A percentile compares a stretch with the other conserved stretches of the same genome.
phyloP scores from a whole-genome alignment of 2,113 vertebrate genomes.

The Phyllopteryx taeniolatus region DNA sequence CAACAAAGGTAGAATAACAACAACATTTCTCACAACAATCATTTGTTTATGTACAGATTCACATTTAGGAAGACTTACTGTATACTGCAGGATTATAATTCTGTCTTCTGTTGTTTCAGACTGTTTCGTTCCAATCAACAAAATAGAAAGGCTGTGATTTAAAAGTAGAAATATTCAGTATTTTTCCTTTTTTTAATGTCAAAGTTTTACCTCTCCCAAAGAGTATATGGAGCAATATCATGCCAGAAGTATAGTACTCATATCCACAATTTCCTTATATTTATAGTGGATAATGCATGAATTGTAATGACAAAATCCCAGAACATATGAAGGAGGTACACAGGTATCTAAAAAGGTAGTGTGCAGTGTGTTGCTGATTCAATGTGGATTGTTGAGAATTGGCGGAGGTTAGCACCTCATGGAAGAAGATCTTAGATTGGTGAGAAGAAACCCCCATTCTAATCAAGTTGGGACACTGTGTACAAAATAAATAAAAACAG shows the following conservation, averaged over 20 bases:
- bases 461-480: too few relatives aligned
- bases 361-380: background rate
- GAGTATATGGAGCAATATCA: background rate
- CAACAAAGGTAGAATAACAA: constrained; percentile 3
- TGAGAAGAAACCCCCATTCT: background rate
- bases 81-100: background rate
- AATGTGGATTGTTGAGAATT: background rate
- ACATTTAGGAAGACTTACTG: constrained; percentile 9
- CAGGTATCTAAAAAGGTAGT: background rate
- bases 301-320: background rate
- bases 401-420: background rate
- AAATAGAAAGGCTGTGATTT: background rate
- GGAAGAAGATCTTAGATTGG: background rate
- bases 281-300: background rate
- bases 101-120: background rate
- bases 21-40: background rate
- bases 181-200: background rate
- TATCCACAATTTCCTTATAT: background rate
- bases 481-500: too few relatives aligned
- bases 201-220: background rate
- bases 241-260: background rate
- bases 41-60: constrained; percentile 38
- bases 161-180: background rate
- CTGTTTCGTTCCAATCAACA: too few relatives aligned
- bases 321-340: background rate